phyloP scores from a whole-genome alignment of 2,797 vertebrate species.

The Sorex maritimensis region DNA sequence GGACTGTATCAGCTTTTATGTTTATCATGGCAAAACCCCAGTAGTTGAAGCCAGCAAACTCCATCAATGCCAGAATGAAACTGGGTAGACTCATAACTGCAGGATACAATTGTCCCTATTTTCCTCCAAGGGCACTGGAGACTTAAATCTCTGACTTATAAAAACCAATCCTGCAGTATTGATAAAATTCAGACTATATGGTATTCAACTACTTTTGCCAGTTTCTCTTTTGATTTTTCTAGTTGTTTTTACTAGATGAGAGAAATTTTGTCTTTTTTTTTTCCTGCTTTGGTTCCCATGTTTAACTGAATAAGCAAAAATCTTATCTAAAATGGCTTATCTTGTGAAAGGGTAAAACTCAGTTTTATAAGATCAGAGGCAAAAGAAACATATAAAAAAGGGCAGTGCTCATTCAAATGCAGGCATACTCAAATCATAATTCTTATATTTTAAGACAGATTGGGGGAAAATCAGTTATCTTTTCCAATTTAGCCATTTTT shows the following conservation, averaged over 20 bases:
- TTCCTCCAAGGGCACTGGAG: neutral
- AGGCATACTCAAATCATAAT: conserved; percentile 46
- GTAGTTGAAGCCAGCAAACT: conserved; percentile 45
- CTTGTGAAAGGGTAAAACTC: conserved; percentile 58
- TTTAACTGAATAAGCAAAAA: conserved; percentile 52
- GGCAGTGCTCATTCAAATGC: conserved; percentile 24
- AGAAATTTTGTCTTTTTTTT: neutral
- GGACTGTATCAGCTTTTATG: conserved; percentile 69
- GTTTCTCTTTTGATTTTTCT: neutral
- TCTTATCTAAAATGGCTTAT: conserved; percentile 51
- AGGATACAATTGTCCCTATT: neutral
- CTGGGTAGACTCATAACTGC: neutral
- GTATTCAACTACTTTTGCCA: conserved; percentile 13
- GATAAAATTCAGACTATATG: neutral
- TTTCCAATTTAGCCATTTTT: neutral
- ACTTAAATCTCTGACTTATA: neutral
- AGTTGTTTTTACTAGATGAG: neutral
- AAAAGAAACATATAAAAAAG: neutral
- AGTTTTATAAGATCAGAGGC: conserved; percentile 46
- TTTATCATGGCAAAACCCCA: conserved; percentile 60
- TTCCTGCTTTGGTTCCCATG: neutral
- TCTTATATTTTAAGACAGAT: conserved; percentile 50
- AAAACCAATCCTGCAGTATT: neutral
- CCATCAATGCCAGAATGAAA: conserved; percentile 53
- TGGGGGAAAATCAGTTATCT: neutral